Conservation (phyloP, 2,113 vertebrate species). For the Accipiter virgatus region DNA sequence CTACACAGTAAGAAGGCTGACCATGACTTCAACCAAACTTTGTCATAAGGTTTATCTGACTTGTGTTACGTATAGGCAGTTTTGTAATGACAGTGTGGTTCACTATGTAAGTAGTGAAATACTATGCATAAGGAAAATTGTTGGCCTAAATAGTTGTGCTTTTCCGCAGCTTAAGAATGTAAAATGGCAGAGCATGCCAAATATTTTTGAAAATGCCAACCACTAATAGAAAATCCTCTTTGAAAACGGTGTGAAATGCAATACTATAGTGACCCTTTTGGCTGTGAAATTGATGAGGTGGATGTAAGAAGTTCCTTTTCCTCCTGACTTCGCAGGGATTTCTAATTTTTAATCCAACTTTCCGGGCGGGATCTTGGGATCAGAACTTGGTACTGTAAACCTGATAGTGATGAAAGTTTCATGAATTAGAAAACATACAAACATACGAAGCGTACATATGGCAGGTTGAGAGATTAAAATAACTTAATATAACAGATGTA, state of each 20-base stretch:
- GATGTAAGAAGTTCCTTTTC: not conserved
- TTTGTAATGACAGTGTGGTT: not conserved
- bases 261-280: not conserved
- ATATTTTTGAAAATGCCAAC: not conserved
- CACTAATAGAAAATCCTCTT: not conserved
- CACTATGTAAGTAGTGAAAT: not conserved
- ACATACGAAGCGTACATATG: not conserved
- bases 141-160: not conserved
- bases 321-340: not conserved
- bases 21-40: not conserved
- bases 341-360: not conserved
- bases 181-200: not conserved
- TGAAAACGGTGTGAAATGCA: not conserved
- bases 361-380: not conserved
- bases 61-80: not conserved
- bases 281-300: not conserved
- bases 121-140: not conserved
- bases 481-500: not conserved
- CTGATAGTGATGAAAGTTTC: not conserved
- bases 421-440: not conserved
- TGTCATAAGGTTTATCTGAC: not conserved
- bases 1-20: not conserved
- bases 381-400: not conserved
- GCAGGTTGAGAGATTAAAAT: not conserved
- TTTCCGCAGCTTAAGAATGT: not conserved